These are phyloP conservation scores for Anhinga anhinga DNA, from an alignment of 2,113 vertebrate species.

Conservation along the genomic window DNA sequence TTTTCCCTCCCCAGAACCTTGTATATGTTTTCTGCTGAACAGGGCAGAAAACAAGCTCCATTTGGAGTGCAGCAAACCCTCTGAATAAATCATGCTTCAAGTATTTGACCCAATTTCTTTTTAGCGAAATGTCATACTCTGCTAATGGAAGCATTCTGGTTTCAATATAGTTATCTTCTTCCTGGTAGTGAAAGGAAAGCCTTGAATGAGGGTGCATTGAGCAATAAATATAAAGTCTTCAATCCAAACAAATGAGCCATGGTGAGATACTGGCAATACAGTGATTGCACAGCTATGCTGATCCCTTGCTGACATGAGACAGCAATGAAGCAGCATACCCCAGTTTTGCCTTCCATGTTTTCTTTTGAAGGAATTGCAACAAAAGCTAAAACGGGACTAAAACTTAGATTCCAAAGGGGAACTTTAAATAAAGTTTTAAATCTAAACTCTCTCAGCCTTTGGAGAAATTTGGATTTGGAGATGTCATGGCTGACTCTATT, in stretches of 20 bases:
- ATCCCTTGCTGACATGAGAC: background rate
- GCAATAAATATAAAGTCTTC: background rate
- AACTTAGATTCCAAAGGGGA: background rate
- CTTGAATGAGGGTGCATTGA: background rate
- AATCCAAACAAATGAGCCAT: background rate
- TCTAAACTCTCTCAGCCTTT: background rate
- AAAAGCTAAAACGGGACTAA: background rate
- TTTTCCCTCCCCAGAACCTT: background rate
- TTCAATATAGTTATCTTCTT: slow-evolving; percentile 1
- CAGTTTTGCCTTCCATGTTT: background rate
- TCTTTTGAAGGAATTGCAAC: background rate
- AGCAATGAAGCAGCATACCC: slow-evolving; percentile 31
- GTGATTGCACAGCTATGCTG: background rate
- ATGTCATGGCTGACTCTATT: background rate
- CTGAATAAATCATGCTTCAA: slow-evolving; percentile 43
- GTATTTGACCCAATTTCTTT: slow-evolving; percentile 24
- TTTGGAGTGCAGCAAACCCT: background rate
- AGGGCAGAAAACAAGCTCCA: background rate
- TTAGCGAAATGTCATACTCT: background rate
- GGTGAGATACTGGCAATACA: background rate
- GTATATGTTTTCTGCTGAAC: background rate
- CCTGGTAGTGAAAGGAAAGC: background rate
- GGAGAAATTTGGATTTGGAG: background rate
- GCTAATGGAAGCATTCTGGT: background rate
- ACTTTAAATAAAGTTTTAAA: background rate